Conservation (phyloP, 2,888 invertebrate genomes). For the Agrotis segetum region DNA sequence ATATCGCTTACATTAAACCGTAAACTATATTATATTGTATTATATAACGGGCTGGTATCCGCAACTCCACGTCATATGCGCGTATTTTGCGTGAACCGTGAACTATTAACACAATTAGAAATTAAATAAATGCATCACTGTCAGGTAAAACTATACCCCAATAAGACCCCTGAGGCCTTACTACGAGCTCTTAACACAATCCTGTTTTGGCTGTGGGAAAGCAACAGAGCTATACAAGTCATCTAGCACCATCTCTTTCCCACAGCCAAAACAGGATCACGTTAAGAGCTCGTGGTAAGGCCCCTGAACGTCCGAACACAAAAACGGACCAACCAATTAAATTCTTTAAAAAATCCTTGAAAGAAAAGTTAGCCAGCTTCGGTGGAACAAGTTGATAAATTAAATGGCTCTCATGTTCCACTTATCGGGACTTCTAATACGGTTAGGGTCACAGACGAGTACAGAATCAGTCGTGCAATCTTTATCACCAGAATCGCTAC, state of each 20-base stretch:
- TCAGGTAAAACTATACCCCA: not conserved
- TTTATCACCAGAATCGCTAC: conserved; percentile 76
- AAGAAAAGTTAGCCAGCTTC: conserved; percentile 50
- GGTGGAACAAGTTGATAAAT: conserved; percentile 62
- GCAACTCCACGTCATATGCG: too few species aligned
- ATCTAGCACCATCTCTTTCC: too few species aligned
- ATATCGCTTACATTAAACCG: not conserved
- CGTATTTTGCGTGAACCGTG: too few species aligned
- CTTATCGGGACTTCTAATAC: conserved; percentile 67
- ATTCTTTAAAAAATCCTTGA: conserved; percentile 35
- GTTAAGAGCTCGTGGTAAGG: too few species aligned
- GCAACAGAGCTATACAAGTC: too few species aligned
- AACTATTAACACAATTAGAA: not conserved
- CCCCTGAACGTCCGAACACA: not conserved
- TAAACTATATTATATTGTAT: too few species aligned
- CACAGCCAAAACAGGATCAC: too few species aligned
- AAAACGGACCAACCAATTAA: conserved; percentile 34
- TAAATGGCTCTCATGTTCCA: conserved; percentile 69
- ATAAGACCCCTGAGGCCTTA: not conserved
- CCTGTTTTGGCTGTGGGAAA: too few species aligned
- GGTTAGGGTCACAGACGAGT: conserved; percentile 68
- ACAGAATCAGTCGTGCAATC: conserved; percentile 79
- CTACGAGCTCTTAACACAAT: too few species aligned
- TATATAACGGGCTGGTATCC: too few species aligned
- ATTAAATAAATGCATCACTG: not conserved